These are phyloP conservation scores for Dicycla oo DNA, from an alignment of 2,888 invertebrate species.

Conservation along the genomic window DNA sequence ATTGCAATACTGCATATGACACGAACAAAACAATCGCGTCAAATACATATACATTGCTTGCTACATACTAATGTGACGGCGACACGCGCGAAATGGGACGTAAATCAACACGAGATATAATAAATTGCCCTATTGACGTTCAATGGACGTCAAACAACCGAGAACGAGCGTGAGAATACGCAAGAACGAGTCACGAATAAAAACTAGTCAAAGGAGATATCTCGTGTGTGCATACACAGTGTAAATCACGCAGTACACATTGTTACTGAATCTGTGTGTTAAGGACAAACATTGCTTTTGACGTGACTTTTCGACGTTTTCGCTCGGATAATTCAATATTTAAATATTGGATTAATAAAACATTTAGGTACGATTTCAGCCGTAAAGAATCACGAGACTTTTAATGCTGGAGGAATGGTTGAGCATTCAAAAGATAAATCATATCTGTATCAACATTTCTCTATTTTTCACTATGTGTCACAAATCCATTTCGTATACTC, in stretches of 20 bases:
- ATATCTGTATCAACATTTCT: too few relatives aligned
- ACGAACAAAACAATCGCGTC: constrained; percentile 26
- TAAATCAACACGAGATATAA: constrained; percentile 80
- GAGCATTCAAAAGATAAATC: too few relatives aligned
- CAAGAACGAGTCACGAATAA: constrained; percentile 51
- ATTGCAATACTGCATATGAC: neutral
- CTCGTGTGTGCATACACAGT: constrained; percentile 5
- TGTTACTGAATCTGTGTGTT: neutral
- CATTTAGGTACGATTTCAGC: neutral
- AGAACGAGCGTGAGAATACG: constrained; percentile 48
- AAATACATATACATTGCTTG: constrained; percentile 64
- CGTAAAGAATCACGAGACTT: too few relatives aligned
- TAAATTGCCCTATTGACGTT: constrained; percentile 71
- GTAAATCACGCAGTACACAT: neutral
- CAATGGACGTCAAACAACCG: constrained; percentile 56
- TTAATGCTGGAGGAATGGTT: too few relatives aligned
- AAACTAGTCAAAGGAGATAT: constrained; percentile 36
- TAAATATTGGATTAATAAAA: neutral
- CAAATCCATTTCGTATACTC: too few relatives aligned
- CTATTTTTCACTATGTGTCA: too few relatives aligned
- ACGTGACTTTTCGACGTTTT: too few relatives aligned
- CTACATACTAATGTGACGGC: constrained; percentile 63
- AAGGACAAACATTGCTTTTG: neutral
- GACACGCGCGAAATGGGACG: constrained; percentile 71
- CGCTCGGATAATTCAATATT: neutral